phyloP scores from a whole-genome alignment of 2,888 invertebrate species.

The Brachyptera risi region DNA sequence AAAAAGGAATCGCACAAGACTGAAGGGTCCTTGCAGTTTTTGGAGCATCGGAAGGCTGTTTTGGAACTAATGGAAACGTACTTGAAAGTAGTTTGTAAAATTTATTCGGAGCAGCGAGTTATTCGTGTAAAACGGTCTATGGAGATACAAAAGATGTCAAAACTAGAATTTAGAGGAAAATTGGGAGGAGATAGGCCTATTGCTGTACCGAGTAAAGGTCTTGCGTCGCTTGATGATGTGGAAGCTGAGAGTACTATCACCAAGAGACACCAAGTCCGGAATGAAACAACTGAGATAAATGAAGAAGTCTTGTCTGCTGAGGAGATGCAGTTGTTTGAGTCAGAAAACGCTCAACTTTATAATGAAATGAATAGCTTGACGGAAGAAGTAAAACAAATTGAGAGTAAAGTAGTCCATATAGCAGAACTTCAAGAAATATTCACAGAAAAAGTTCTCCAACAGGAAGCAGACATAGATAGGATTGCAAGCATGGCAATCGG shows the following conservation, averaged over 20 bases:
- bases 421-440: slow-evolving; percentile 94
- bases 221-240: slow-evolving; percentile 39
- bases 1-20: slow-evolving; percentile 59
- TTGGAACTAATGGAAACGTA: slow-evolving; percentile 72
- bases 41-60: slow-evolving; percentile 74
- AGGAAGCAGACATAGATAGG: slow-evolving; percentile 89
- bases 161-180: slow-evolving; percentile 51
- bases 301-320: slow-evolving; percentile 73
- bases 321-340: slow-evolving; percentile 89
- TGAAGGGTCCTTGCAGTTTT: slow-evolving; percentile 58
- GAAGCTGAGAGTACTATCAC: slow-evolving; percentile 28
- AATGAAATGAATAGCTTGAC: slow-evolving; percentile 84
- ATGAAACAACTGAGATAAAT: neutral
- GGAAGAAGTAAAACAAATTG: slow-evolving; percentile 87
- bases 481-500: slow-evolving; percentile 85
- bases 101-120: slow-evolving; percentile 85
- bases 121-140: slow-evolving; percentile 79
- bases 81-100: slow-evolving; percentile 78
- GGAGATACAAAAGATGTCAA: slow-evolving; percentile 76
- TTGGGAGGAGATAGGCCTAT: neutral
- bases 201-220: neutral
- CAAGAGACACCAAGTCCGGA: slow-evolving; percentile 18
- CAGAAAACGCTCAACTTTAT: slow-evolving; percentile 82
- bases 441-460: slow-evolving; percentile 85
- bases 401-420: slow-evolving; percentile 91